Evolutionary conservation across 2,888 invertebrate genomes (phyloP).

Genomic region (Caenorhabditis wallacei): DNA sequence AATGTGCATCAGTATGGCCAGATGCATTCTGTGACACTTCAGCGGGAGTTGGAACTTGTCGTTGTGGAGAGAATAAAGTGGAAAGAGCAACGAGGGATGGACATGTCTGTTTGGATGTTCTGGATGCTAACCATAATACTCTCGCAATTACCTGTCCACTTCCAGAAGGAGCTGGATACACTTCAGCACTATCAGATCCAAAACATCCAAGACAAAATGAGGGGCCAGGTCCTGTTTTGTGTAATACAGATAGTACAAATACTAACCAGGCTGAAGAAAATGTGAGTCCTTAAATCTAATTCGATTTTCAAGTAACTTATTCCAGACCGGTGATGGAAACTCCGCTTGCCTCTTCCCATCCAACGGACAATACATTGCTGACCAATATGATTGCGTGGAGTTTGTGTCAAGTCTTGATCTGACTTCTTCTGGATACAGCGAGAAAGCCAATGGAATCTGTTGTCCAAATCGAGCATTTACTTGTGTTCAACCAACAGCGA

Average conservation of each 20-base stretch:
- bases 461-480: conserved; percentile 78
- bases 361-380: conserved; percentile 75
- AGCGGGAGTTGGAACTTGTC: conserved; percentile 77
- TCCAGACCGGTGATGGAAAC: conserved; percentile 74
- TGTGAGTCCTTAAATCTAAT: conserved; percentile 39
- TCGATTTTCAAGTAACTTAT: not conserved
- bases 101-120: conserved; percentile 76
- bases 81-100: conserved; percentile 77
- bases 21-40: conserved; percentile 78
- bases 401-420: conserved; percentile 75
- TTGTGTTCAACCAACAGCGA: conserved; percentile 77
- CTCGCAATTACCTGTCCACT: conserved; percentile 78
- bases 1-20: conserved; percentile 79
- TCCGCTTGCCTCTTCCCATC: conserved; percentile 76
- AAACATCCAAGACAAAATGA: conserved; percentile 76
- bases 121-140: conserved; percentile 77
- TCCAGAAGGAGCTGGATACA: conserved; percentile 79
- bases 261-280: conserved; percentile 71
- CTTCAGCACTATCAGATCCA: conserved; percentile 76
- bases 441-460: conserved; percentile 77
- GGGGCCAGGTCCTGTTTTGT: conserved; percentile 75
- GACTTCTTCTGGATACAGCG: conserved; percentile 74
- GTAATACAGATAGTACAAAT: conserved; percentile 72
- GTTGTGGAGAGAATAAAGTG: conserved; percentile 78
- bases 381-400: conserved; percentile 78